These are phyloP conservation scores for Colossoma macropomum DNA, from an alignment of 2,113 vertebrate genomes.

Conservation along the genomic window DNA sequence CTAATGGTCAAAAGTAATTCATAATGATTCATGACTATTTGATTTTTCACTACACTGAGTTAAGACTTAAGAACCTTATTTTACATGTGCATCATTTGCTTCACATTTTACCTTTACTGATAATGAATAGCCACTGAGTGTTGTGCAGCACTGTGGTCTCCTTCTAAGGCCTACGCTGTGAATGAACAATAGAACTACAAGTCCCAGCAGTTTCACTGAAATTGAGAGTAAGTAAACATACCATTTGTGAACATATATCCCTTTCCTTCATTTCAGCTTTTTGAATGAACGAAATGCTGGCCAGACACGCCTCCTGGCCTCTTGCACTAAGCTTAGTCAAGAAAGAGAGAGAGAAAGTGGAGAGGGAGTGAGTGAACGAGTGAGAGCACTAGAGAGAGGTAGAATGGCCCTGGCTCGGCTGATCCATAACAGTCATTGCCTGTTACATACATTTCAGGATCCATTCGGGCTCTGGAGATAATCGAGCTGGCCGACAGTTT, in stretches of 20 bases:
- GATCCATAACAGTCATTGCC: conserved; percentile 99
- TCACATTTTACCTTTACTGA: background rate
- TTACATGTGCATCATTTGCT: background rate
- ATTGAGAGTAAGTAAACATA: conserved; percentile 29
- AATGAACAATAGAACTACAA: background rate
- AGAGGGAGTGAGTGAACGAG: conserved; percentile 43
- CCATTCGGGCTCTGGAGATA: conserved; percentile 99
- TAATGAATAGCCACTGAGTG: background rate
- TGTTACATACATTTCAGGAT: conserved; percentile 99
- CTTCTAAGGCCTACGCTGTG: background rate
- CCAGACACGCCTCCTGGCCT: conserved; percentile 36
- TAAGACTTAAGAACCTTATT: background rate
- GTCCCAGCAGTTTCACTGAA: conserved; percentile 23
- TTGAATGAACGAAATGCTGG: conserved; percentile 80
- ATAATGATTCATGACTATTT: no score
- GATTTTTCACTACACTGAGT: no score
- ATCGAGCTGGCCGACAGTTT: conserved; percentile 99
- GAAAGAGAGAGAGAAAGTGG: conserved; percentile 10
- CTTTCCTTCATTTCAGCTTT: conserved; percentile 69
- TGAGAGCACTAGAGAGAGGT: conserved; percentile 70
- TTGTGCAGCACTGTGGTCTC: background rate
- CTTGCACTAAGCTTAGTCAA: conserved; percentile 25
- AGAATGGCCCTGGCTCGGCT: conserved; percentile 93
- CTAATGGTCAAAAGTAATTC: background rate
- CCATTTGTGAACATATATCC: conserved; percentile 24